phyloP scores from a whole-genome alignment of 2,113 vertebrate genomes.

The Colossoma macropomum region DNA sequence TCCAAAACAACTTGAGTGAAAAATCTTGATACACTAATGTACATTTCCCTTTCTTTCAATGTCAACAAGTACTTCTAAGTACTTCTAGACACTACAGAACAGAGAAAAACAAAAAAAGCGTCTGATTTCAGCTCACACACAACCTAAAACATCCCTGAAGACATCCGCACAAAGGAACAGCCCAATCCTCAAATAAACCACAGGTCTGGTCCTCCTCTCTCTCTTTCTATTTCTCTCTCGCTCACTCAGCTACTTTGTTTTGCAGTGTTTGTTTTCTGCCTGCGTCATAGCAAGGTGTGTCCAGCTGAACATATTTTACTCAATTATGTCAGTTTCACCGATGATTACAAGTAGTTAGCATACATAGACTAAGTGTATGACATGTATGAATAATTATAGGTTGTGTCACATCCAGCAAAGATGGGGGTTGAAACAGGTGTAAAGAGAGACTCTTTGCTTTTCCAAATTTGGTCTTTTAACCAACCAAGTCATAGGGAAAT shows the following conservation, averaged over 20 bases:
- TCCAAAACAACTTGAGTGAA: no score
- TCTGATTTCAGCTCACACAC: background rate
- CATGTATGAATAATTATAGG: background rate
- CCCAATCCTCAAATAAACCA: slow-evolving; percentile 8
- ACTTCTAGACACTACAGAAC: background rate
- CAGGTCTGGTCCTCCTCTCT: background rate
- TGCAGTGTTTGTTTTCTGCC: slow-evolving; percentile 11
- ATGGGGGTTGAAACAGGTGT: background rate
- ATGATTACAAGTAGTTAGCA: background rate
- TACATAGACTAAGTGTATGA: background rate
- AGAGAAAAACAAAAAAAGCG: background rate
- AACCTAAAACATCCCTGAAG: slow-evolving; percentile 22
- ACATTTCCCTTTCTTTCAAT: background rate
- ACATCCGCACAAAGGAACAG: slow-evolving; percentile 19
- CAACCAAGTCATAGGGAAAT: background rate
- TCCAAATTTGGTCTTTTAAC: no score
- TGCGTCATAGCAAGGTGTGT: slow-evolving; percentile 40
- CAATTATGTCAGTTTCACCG: slow-evolving; percentile 7
- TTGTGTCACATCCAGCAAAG: background rate
- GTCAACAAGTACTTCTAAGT: background rate
- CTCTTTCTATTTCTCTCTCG: slow-evolving; percentile 2
- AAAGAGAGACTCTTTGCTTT: no score
- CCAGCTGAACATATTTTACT: background rate
- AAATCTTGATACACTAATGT: no score
- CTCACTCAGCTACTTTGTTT: slow-evolving; percentile 6